A percentile compares a stretch with the other conserved stretches of the same genome.
These are phyloP conservation scores for Drosophila pallidifrons DNA, from an alignment of 1,140 invertebrate species.

Conservation along the genomic window DNA sequence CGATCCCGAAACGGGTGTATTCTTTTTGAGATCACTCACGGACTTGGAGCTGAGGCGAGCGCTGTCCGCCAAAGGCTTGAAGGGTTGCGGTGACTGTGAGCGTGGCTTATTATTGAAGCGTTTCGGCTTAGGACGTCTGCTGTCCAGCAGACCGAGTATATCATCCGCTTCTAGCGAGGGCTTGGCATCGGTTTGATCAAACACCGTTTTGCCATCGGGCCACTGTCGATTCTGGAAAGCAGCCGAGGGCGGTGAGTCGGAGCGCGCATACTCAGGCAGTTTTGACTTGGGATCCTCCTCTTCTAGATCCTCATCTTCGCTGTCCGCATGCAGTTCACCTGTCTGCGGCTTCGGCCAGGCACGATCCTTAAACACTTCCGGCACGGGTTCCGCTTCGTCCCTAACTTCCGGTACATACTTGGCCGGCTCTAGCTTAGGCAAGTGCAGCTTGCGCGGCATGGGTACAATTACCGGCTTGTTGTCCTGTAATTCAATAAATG, in stretches of 20 bases:
- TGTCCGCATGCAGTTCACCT: slow-evolving; percentile 16
- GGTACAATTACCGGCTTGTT: slow-evolving; percentile 79
- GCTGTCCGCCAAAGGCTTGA: slow-evolving; percentile 56
- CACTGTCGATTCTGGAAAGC: slow-evolving; percentile 75
- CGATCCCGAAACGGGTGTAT: slow-evolving; percentile 32
- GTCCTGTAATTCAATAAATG: slow-evolving; percentile 82
- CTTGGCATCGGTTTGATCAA: slow-evolving; percentile 29
- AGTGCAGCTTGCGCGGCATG: slow-evolving; percentile 74
- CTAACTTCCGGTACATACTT: slow-evolving; percentile 56
- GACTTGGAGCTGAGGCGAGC: slow-evolving; percentile 67
- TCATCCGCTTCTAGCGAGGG: slow-evolving; percentile 52
- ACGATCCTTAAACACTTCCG: slow-evolving; percentile 75
- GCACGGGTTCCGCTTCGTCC: slow-evolving; percentile 58
- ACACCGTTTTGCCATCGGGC: slow-evolving; percentile 76
- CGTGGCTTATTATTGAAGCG: slow-evolving; percentile 58
- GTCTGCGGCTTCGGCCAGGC: slow-evolving; percentile 73
- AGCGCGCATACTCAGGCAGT: slow-evolving; percentile 70
- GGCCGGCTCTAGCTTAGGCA: slow-evolving; percentile 60
- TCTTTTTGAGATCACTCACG: slow-evolving; percentile 63
- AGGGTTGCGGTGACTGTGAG: slow-evolving; percentile 66
- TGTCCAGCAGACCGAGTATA: slow-evolving; percentile 38
- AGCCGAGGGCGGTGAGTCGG: slow-evolving; percentile 61
- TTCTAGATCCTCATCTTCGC: slow-evolving; percentile 45
- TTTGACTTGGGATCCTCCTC: slow-evolving; percentile 32
- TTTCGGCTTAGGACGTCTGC: slow-evolving; percentile 29